Evolutionary conservation across 1,140 invertebrate genomes (phyloP), one percentile per base, ranked within the genome.

Genomic region (Triops cancriformis): DNA sequence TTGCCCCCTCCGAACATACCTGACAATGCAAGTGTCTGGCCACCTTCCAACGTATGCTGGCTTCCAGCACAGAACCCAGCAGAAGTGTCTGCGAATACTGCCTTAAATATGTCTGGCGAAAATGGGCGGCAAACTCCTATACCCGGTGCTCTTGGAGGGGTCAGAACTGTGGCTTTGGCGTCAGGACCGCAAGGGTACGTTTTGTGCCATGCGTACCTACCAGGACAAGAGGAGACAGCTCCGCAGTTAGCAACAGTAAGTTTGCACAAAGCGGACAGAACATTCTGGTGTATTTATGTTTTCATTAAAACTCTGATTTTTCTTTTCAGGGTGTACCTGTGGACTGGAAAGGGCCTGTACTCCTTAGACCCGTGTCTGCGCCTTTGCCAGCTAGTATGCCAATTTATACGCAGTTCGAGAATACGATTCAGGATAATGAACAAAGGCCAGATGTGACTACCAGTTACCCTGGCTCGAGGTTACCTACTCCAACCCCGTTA

Each of bases 121-220:
- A 64, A 64, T 9, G 23, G 51, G 5, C 14, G 51, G 18, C 51
- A 64, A 14, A 64, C 14, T 23, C 51, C 51, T 64, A 23, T 64
- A 64, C 51, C 51, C 51, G 51, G 51, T 64, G 0, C 23, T 64
- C n/a, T 23, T 23, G 51, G 51, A n/a, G 51, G 51, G 23, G 51
- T 64, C 23, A 64, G 18, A 64, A 64, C 51, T 64, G 9, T 64
- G 51, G 51, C 51, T 18, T n/a, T 64, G n/a, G 51, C 51, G 23
- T 18, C 18, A 23, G 51, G 51, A 64, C n/a, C 51, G 14, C 51
- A 64, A 64, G 51, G 51, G 23, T 64, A 64, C 23, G 23, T 64
- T 64, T 64, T 64, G 51, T 64, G 51, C 51, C 51, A 64, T n/a
- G 51, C 51, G 18, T 64, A 64, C 51, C 18, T 64, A 64, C 51